Evolutionary conservation across 2,797 vertebrate genomes (phyloP), one percentile per base, ranked within the genome.

Genomic region (Choloepus didactylus): DNA sequence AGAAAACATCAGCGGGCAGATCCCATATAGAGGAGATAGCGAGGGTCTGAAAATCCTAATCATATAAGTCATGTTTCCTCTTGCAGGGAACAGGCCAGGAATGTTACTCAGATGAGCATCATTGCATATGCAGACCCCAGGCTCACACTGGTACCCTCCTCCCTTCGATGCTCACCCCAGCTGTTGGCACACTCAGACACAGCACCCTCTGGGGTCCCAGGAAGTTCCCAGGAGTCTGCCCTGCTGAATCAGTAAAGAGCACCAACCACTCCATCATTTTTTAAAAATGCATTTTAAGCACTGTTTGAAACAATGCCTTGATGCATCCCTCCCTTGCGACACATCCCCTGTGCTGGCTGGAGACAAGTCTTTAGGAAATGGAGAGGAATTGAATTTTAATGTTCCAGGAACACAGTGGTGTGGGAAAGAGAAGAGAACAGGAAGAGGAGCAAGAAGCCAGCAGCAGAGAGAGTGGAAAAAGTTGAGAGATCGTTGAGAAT

Each of bases 1-100:
- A 44, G 44, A 9, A 12, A 54, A 84, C 38, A 38, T 4, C 5
- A 12, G 10, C 62, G 72, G n/a, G 56, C n/a, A 29, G 54, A 29
- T 56, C 62, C 46, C 38, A 49, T 11, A 14, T 0, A 1, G 29
- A 19, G 29, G n/a, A 81, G 35, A 25, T 0, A 25, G 49, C 38
- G n/a, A n/a, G 31, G 38, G 77, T 60, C 6, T 62, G 56, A 8
- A 73, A 75, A 83, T 15, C 49, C 81, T 5, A 2, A n/a, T 56
- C 54, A 56, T 15, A 35, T 38, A 70, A 83, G 23, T 66, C 46
- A 9, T 21, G 25, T 46, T 81, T 23, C 56, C 38, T 90, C 44
- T 69, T 67, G 1, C 18, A 19, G 11, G 35, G 35, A 35, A 62
- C 70, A 31, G 75, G 10, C 59, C 11, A 19, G 60, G 27, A 79